These are phyloP conservation scores for Tokudaia tokunoshimensis DNA, from an alignment of 2,797 vertebrate species.

Conservation along the genomic window DNA sequence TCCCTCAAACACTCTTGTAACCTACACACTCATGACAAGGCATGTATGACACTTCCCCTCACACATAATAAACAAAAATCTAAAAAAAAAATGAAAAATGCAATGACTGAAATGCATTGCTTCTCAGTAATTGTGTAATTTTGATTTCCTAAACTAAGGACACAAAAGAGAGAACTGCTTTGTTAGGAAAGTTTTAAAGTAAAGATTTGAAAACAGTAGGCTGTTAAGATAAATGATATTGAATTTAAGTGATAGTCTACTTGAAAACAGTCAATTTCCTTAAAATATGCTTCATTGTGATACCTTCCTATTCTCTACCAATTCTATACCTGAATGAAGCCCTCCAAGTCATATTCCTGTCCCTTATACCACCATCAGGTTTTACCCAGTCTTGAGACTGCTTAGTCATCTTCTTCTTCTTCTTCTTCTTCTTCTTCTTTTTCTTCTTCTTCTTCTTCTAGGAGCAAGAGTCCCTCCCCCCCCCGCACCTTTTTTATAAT, in stretches of 20 bases:
- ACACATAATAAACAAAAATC: not conserved
- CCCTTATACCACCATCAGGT: not conserved
- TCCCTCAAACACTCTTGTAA: not conserved
- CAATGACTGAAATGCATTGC: conserved; percentile 41
- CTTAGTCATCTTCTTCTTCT: not conserved
- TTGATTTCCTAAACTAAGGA: conserved; percentile 7
- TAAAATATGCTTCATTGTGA: not conserved
- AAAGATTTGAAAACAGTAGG: conserved; percentile 42
- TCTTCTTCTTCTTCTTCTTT: not conserved
- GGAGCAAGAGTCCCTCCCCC: too few species aligned
- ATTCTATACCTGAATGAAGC: not conserved
- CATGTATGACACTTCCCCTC: not conserved
- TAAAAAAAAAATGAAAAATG: not conserved
- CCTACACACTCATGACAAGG: too few species aligned
- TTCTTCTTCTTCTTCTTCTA: too few species aligned
- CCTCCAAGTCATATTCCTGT: not conserved
- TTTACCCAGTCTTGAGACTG: not conserved
- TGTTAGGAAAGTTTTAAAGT: conserved; percentile 53
- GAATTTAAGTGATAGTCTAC: not conserved
- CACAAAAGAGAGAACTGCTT: conserved; percentile 54
- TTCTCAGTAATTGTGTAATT: conserved; percentile 41
- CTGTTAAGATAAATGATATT: not conserved
- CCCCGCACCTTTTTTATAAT: too few species aligned
- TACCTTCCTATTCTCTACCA: not conserved
- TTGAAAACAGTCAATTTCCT: not conserved